Base-by-base conservation (phyloP, 2,888 invertebrate genomes). In the Thera obeliscata region DNA sequence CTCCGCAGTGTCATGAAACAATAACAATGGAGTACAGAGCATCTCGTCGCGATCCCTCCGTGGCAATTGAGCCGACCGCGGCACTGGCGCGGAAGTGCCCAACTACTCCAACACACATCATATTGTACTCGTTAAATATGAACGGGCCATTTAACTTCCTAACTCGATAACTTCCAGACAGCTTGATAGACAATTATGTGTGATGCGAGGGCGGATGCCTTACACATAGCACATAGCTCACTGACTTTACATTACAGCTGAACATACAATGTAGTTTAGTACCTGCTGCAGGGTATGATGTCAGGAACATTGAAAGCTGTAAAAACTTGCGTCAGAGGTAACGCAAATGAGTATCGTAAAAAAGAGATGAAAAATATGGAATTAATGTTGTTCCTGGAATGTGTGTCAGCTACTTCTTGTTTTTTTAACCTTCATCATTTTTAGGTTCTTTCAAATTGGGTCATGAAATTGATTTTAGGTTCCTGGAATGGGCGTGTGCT, bases 81-180 rank as follows among this genome's bases (percentile, higher is more conserved):
- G 41, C 8, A 3, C 56, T 38, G 7, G 9, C 41, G 12, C n/a
- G 38, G 46, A 46, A 35, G 55, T 4, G 33, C 33, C 2, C 33
- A 65, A 65, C 65, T 60, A 65, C 61, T 65, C 56, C 65, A 65
- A 60, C 35, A 61, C 50, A 56, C 12, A 50, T 56, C 66, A 65
- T 65, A 65, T 61, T 66, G 61, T 56, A 33, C 66, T 50, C 66
- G 61, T 66, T 61, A 35, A 49, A 66, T 66, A 50, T 41, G 49
- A 66, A 52, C 61, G 66, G 50, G 3, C 11, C 60, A 66, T 66
- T 66, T 50, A 60, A 61, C 56, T 61, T 52, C 43, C 49, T 52
- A 61, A 61, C 50, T 66, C 49, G 33, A 35, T 38, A 60, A 65
- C 60, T 65, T 60, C 12, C 49, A 49, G 55, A 60, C 56, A 43